These are phyloP conservation scores for Hydrotaea cyrtoneurina DNA, from an alignment of 2,888 invertebrate species.

Conservation along the genomic window DNA sequence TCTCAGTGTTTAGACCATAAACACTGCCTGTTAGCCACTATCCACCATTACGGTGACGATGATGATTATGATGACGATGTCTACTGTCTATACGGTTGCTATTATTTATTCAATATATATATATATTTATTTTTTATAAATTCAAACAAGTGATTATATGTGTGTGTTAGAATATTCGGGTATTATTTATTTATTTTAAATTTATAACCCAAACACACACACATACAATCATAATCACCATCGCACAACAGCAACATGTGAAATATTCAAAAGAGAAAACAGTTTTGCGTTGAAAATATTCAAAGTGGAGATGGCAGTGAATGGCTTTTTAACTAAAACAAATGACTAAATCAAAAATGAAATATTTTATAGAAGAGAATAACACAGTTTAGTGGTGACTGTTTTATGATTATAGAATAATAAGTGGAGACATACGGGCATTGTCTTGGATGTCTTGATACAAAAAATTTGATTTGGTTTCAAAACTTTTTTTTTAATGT, in stretches of 20 bases:
- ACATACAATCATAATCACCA: background rate
- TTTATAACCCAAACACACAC: constrained; percentile 27
- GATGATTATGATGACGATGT: no score
- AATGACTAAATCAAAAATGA: background rate
- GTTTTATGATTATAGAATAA: no score
- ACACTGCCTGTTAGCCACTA: no score
- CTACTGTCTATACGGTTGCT: no score
- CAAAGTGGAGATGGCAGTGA: background rate
- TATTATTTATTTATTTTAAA: background rate
- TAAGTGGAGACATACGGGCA: no score
- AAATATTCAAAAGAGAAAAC: no score
- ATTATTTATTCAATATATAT: background rate
- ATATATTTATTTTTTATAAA: constrained; percentile 16
- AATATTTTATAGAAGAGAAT: background rate
- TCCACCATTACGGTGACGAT: no score
- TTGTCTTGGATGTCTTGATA: no score
- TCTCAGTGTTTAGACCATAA: no score
- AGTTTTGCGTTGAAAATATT: background rate
- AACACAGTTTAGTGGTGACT: no score
- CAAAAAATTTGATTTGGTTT: no score
- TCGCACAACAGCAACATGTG: constrained; percentile 35
- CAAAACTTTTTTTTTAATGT: no score
- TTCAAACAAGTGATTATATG: background rate
- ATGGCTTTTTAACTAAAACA: background rate
- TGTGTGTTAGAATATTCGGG: background rate